Evolutionary conservation across 2,888 invertebrate species (phyloP).

Genomic region (Drosophila sordidula): DNA sequence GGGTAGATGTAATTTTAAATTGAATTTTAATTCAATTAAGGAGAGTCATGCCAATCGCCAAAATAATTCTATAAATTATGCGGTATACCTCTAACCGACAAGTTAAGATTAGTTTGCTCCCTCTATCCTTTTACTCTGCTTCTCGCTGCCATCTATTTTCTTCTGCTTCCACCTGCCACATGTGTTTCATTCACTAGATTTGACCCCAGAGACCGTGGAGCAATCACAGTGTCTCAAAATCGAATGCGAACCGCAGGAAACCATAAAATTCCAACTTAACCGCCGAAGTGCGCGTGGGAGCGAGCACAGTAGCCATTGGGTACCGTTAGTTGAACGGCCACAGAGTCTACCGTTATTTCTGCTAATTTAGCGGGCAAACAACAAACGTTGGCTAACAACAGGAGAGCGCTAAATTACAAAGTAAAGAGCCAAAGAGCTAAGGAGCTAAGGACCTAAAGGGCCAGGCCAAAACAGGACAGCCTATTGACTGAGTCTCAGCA

Average conservation of each 20-base stretch:
- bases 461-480: slow-evolving; percentile 1
- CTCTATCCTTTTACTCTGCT: not conserved
- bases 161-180: not conserved
- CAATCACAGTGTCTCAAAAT: slow-evolving; percentile 27
- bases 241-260: slow-evolving; percentile 40
- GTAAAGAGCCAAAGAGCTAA: slow-evolving; percentile 53
- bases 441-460: slow-evolving; percentile 24
- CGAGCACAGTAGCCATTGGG: slow-evolving; percentile 71
- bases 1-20: not conserved
- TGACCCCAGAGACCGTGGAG: slow-evolving; percentile 49
- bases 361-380: slow-evolving; percentile 71
- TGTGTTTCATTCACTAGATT: slow-evolving; percentile 53
- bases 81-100: no score
- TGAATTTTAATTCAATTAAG: no score
- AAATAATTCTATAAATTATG: no score
- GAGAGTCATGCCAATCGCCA: no score
- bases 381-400: slow-evolving; percentile 56
- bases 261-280: slow-evolving; percentile 71
- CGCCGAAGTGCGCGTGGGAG: slow-evolving; percentile 28
- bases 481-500: slow-evolving; percentile 40
- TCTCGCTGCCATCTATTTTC: no score
- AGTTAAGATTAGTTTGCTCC: not conserved
- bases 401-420: slow-evolving; percentile 71
- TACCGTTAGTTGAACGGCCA: slow-evolving; percentile 62
- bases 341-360: slow-evolving; percentile 71